Percentiles rank a stretch among this genome's conserved stretches.
phyloP scores from a whole-genome alignment of 2,888 invertebrate species.

The Dendrolimus pini region DNA sequence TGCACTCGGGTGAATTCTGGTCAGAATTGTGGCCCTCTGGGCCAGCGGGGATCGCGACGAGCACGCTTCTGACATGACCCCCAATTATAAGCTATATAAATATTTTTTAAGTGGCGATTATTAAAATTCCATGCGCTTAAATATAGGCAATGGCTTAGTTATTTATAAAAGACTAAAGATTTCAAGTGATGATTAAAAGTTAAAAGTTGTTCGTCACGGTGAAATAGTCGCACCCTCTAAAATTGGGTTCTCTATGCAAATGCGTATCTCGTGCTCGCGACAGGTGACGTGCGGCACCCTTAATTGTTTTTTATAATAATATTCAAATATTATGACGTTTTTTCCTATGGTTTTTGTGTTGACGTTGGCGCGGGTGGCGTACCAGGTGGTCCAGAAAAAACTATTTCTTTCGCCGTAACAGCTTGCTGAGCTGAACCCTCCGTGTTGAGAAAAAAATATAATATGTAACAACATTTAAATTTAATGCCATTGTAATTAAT shows the following conservation, averaged over 20 bases:
- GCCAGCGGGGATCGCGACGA: too few relatives aligned
- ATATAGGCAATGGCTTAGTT: neutral
- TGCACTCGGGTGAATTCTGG: too few relatives aligned
- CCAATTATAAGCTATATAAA: too few relatives aligned
- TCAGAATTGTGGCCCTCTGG: too few relatives aligned
- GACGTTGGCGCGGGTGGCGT: conserved; percentile 60
- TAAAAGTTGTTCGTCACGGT: conserved; percentile 21
- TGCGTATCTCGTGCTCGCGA: conserved; percentile 69
- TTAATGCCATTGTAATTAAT: neutral
- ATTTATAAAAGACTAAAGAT: neutral
- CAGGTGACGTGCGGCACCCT: conserved; percentile 72
- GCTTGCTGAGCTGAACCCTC: conserved; percentile 36
- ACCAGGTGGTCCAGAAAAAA: conserved; percentile 71
- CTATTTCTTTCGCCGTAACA: conserved; percentile 50
- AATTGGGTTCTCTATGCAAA: conserved; percentile 70
- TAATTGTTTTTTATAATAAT: conserved; percentile 75
- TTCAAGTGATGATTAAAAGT: conserved; percentile 5
- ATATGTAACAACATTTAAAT: neutral
- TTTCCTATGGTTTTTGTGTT: conserved; percentile 56
- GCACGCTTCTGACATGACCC: too few relatives aligned
- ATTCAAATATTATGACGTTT: conserved; percentile 75
- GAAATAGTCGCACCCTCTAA: conserved; percentile 34
- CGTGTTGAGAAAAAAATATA: conserved; percentile 1
- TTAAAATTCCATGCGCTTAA: too few relatives aligned
- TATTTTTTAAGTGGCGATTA: too few relatives aligned